Percentiles rank a stretch among this genome's conserved stretches.
These are phyloP conservation scores for Cuculus canorus DNA, from an alignment of 2,797 vertebrate species.

Conservation along the genomic window DNA sequence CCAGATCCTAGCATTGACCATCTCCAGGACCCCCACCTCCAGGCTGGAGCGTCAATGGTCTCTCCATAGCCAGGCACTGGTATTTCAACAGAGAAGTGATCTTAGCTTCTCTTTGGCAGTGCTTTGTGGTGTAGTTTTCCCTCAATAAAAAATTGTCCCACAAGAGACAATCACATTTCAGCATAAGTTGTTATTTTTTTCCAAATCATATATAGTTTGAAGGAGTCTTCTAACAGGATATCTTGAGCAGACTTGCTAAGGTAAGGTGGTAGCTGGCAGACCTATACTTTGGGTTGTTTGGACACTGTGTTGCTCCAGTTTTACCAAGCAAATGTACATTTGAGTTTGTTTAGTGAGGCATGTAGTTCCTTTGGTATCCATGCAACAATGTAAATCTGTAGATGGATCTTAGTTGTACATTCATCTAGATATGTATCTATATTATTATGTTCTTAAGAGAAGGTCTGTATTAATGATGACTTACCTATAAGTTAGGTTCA, in stretches of 20 bases:
- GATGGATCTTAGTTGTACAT: not conserved
- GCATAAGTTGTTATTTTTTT: not conserved
- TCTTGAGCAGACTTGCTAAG: not conserved
- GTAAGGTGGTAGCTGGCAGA: not conserved
- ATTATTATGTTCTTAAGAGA: not conserved
- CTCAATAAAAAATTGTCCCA: not conserved
- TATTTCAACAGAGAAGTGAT: not conserved
- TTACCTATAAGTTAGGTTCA: not conserved
- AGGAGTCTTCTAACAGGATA: not conserved
- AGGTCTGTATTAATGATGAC: not conserved
- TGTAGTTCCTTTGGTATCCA: not conserved
- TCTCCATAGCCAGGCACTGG: not conserved
- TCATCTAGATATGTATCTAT: not conserved
- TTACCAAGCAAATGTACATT: not conserved
- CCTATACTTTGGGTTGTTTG: not conserved
- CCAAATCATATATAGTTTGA: not conserved
- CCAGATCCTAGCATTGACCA: not conserved
- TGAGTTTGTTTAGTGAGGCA: not conserved
- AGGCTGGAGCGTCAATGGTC: not conserved
- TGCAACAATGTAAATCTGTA: not conserved
- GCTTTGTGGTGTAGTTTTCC: not conserved
- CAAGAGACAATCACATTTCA: not conserved
- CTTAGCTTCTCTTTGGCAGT: not conserved
- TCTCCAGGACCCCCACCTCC: not conserved
- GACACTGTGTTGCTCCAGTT: not conserved